phyloP scores from a whole-genome alignment of 2,113 vertebrate genomes.

The Lucifuga dentata region DNA sequence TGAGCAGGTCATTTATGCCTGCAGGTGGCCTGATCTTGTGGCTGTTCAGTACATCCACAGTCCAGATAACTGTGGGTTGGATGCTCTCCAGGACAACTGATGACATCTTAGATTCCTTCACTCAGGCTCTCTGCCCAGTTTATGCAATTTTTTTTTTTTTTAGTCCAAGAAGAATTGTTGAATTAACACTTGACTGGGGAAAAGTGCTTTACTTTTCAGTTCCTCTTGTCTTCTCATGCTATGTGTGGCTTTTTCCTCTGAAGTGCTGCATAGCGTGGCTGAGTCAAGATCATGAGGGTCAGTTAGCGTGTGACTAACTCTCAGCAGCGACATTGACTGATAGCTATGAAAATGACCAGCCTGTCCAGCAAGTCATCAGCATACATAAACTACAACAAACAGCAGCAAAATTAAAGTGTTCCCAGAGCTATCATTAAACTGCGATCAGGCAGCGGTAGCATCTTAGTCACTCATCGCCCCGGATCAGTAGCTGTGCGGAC shows the following conservation, averaged over 20 bases:
- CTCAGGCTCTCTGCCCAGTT: neutral
- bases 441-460: neutral
- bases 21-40: conserved; percentile 28
- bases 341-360: conserved; percentile 36
- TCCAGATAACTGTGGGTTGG: conserved; percentile 34
- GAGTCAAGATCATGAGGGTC: conserved; percentile 63
- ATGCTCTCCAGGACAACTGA: conserved; percentile 36
- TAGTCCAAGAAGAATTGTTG: neutral
- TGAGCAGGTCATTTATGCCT: conserved; percentile 43
- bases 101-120: conserved; percentile 7
- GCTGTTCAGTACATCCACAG: conserved; percentile 10
- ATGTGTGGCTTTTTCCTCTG: conserved; percentile 61
- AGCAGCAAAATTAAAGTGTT: neutral
- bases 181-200: conserved; percentile 2
- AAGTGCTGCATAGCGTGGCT: conserved; percentile 29
- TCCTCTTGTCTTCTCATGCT: conserved; percentile 37
- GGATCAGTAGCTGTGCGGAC: conserved; percentile 32
- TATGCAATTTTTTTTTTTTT: conserved; percentile 9
- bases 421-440: neutral
- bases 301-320: conserved; percentile 65
- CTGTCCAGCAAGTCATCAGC: conserved; percentile 21
- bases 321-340: conserved; percentile 54
- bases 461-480: neutral
- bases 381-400: conserved; percentile 6
- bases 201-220: conserved; percentile 17